phyloP scores from a whole-genome alignment of 2,888 invertebrate genomes.

The Macrophya alboannulata region DNA sequence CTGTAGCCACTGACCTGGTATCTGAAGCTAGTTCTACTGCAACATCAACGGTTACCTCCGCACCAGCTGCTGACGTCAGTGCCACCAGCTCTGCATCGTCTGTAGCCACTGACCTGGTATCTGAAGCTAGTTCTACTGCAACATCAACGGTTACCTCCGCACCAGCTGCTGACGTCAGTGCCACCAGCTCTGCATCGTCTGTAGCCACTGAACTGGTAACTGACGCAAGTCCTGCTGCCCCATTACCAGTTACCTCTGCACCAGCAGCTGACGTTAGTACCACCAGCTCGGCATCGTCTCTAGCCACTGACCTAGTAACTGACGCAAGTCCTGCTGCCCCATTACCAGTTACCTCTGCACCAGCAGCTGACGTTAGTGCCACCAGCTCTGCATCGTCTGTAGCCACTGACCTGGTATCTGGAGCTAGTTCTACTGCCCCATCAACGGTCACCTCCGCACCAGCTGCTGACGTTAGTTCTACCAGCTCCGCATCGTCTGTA shows the following conservation, averaged over 20 bases:
- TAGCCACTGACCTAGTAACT: background rate
- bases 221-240: background rate
- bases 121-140: too few species aligned
- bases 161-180: background rate
- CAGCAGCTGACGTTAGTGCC: background rate
- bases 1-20: background rate
- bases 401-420: background rate
- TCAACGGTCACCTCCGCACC: background rate
- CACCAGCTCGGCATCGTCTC: background rate
- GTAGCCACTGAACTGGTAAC: background rate
- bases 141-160: too few species aligned
- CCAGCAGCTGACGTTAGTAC: background rate
- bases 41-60: too few species aligned
- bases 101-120: too few species aligned
- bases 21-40: background rate
- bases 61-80: background rate
- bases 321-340: background rate
- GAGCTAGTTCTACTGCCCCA: background rate
- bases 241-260: background rate
- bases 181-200: background rate
- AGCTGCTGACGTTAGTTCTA: background rate
- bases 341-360: background rate
- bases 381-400: background rate
- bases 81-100: background rate
- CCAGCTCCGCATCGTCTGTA: background rate